Base-by-base conservation (phyloP, 2,888 invertebrate species). In the Oegoconia quadripuncta region DNA sequence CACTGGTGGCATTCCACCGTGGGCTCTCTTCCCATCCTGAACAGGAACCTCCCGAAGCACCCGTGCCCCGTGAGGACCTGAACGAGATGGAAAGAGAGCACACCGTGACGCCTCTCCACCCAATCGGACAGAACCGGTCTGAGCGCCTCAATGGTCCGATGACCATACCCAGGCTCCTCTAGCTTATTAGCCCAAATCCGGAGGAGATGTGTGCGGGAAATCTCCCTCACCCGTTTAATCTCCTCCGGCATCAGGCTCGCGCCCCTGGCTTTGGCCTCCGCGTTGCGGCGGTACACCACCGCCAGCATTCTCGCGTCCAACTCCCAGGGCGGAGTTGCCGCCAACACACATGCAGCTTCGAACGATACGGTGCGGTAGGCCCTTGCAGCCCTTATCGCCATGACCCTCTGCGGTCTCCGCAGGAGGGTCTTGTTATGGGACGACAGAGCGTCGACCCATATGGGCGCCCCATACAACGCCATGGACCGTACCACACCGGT, bases 291-390 rank as follows among this genome's bases (percentile, higher is more conserved):
- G 26, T 37, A 37, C 3, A 27, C 15, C 1, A 5, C 28, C 4
- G 41, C 30, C 8, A 37, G 39, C 6, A 36, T 13, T 17, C 32
- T 14, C 1, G 46, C 45, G 3, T 49, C 42, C 3, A 46, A 26
- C 7, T 42, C 42, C 49, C 49, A 46, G 3, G 45, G 45, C 18
- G 33, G 22, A 1, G 30, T 29, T 6, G 41, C 40, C 3, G 45
- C 50, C 8, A 45, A 13, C 0, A 43, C 20, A 25, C 42, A 33
- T n/a, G 46, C 44, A 9, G 39, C 48, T 30, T 39, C 44, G 6
- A 17, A 35, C 1, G 44, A 38, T 6, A 43, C 39, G 12, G 42
- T 44, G 15, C 34, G 34, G 22, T 47, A 50, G 7, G 31, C 45
- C 6, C 43, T 18, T 3, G 31, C 14, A n/a, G 25, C 39, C 13